phyloP scores from a whole-genome alignment of 2,888 invertebrate species.

The Dicranocentrus wangi region DNA sequence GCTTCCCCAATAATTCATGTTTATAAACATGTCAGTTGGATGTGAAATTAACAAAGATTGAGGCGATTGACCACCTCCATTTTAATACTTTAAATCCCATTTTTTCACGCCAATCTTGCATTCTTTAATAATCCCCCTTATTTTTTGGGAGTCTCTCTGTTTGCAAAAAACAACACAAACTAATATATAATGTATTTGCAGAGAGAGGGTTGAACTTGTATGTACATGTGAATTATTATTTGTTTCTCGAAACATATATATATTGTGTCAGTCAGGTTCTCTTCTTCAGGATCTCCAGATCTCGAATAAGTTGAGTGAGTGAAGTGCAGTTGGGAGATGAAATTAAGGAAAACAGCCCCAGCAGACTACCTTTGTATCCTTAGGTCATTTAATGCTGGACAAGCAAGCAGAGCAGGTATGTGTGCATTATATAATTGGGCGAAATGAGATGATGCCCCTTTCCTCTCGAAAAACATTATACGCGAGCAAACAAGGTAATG shows the following conservation, averaged over 20 bases:
- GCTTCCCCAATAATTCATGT: background rate
- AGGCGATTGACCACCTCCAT: conserved; percentile 24
- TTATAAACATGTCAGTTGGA: background rate
- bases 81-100: conserved; percentile 10
- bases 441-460: conserved; percentile 39
- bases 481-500: conserved; percentile 52
- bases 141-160: background rate
- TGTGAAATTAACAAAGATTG: background rate
- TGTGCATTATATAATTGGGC: conserved; percentile 14
- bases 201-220: background rate
- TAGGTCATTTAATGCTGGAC: conserved; percentile 40
- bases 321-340: conserved; percentile 12
- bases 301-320: background rate
- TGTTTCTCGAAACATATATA: background rate
- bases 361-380: conserved; percentile 17
- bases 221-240: background rate
- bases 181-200: background rate
- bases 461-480: conserved; percentile 23
- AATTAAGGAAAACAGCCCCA: conserved; percentile 43
- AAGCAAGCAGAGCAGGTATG: background rate
- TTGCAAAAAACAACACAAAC: background rate
- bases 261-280: background rate
- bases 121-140: background rate
- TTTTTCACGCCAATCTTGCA: conserved; percentile 19
- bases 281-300: background rate